A percentile compares a stretch with the other conserved stretches of the same genome.
phyloP scores from a whole-genome alignment of 2,888 invertebrate genomes.

The Eupithecia insigniata region DNA sequence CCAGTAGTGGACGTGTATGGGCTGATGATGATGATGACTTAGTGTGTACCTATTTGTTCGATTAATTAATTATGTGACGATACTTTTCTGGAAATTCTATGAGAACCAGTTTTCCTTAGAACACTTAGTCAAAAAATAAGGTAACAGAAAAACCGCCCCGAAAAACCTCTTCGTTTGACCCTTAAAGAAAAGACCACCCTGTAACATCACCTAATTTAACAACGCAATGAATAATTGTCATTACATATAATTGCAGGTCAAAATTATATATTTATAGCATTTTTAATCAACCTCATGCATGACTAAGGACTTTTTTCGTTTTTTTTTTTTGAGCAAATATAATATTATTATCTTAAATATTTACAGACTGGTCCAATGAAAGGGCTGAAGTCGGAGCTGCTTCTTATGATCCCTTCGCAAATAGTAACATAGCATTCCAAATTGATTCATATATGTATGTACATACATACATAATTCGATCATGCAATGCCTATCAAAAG shows the following conservation, averaged over 20 bases:
- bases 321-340: not conserved
- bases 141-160: not conserved
- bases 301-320: not conserved
- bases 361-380: not conserved
- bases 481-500: not conserved
- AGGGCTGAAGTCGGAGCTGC: not conserved
- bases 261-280: not conserved
- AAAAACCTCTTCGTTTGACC: not conserved
- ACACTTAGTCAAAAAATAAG: not conserved
- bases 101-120: not conserved
- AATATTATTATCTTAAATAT: not conserved
- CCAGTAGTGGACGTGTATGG: too few species aligned
- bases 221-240: not conserved
- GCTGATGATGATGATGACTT: too few species aligned
- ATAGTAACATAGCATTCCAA: not conserved
- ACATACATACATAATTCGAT: not conserved
- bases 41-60: too few species aligned
- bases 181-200: not conserved
- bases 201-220: not conserved
- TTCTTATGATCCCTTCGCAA: not conserved
- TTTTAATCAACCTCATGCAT: not conserved
- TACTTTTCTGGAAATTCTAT: too few species aligned
- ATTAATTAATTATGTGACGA: too few species aligned
- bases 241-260: not conserved
- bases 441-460: not conserved